Evolutionary conservation across 1,140 invertebrate species (phyloP), one percentile per base, ranked within the genome.

Genomic region (Calliphora vicina): DNA sequence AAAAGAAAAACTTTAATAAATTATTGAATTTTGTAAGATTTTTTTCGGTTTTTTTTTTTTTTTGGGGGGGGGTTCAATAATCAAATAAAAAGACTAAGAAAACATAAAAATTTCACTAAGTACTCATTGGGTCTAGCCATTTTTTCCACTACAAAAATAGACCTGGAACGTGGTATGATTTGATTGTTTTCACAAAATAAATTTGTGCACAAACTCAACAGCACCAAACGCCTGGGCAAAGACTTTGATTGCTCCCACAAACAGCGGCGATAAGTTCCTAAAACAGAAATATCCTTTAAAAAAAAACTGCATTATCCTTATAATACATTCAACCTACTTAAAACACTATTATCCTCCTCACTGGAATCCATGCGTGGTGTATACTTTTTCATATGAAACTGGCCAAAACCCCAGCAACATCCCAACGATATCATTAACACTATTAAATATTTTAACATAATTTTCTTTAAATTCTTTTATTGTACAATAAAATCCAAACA

Each of bases 121-220:
- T 90, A 90, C 88, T 90, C 88, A 86, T 90, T 90, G 82, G 87
- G 88, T 87, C 88, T 90, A 90, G 88, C 86, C 82, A 88, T 86
- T 85, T 90, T 90, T 90, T 90, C 88, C 87, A 89, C 87, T 88
- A 89, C 88, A 87, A 90, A 90, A 88, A 90, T 88, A 88, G 88
- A 90, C 87, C 88, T 90, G 87, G 88, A 89, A 42, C 88, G 87
- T 45, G 88, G 84, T 81, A 89, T 84, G 29, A 90, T 86, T 83
- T 89, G 88, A 82, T 89, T 90, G 82, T 90, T 90, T 85, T 90
- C 88, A 87, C 88, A 90, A 25, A 90, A 90, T 12, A 90, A 85
- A 76, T 90, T 90, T 76, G 87, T 87, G 83, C 88, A 90, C 17
- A 90, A 84, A 74, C 87, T 88, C 8, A 90, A 85, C 78, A 90